These are phyloP conservation scores for Lucifuga dentata DNA, from an alignment of 2,113 vertebrate genomes.

Conservation along the genomic window DNA sequence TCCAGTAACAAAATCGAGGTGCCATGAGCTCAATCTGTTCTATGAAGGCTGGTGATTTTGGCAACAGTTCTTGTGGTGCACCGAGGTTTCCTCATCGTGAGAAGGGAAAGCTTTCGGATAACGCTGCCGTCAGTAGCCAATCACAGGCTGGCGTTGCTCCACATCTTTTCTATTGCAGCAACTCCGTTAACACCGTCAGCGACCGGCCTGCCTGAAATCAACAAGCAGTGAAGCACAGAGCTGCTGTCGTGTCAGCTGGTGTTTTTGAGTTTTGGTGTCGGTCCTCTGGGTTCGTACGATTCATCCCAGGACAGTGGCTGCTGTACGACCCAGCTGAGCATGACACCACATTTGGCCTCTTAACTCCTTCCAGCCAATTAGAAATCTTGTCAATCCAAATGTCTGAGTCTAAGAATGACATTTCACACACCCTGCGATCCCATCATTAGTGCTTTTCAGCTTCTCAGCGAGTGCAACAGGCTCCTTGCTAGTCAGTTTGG, in stretches of 20 bases:
- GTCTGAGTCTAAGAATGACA: background rate
- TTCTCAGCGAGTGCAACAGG: constrained; percentile 40
- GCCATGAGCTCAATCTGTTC: background rate
- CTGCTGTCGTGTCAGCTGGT: constrained; percentile 2
- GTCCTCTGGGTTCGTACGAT: background rate
- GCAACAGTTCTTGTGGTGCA: background rate
- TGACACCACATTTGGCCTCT: no score
- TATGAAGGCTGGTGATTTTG: background rate
- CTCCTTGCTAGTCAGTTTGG: constrained; percentile 7
- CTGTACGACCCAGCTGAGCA: no score
- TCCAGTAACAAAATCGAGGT: no score
- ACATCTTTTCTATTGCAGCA: background rate
- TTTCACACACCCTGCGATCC: background rate
- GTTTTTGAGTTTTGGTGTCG: background rate
- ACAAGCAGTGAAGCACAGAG: background rate
- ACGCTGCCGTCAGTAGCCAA: background rate
- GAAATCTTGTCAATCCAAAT: constrained; percentile 19
- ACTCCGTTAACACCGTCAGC: background rate
- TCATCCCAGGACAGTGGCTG: background rate
- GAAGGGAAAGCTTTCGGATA: background rate
- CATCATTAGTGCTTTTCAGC: constrained; percentile 18
- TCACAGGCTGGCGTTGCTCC: constrained; percentile 1
- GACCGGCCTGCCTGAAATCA: background rate
- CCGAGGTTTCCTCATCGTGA: background rate
- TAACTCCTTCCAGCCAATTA: no score